Base-by-base conservation (phyloP, 2,797 vertebrate genomes). In the Myripristis murdjan region DNA sequence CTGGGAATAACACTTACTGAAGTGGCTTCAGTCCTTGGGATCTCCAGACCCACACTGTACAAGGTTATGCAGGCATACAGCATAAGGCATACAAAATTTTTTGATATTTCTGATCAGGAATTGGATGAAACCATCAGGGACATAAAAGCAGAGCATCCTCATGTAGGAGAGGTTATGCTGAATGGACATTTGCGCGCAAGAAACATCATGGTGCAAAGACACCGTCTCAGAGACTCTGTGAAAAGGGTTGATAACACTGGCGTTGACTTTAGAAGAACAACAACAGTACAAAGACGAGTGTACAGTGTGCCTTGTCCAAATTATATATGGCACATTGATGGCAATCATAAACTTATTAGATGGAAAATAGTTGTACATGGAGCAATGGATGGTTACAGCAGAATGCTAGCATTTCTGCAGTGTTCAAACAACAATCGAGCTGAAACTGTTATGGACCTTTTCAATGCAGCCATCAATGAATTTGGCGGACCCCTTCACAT, bases 141-240 rank as follows among this genome's bases (percentile, higher is more conserved):
- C 15, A 62, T 71, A 20, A 77, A 72, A 71, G 26, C 62, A 54
- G 56, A 62, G 18, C 75, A 77, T 46, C 75, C 69, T 24, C 43
- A 72, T 72, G 48, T 61, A 23, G 67, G 57, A 54, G 67, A 70
- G 46, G 67, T 70, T n/a, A 70, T 70, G 67, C 67, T 70, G 28
- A 70, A 60, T 49, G 67, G 67, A 33, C 56, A 70, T 70, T 49
- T 70, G 23, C 47, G 57, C 12, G 48, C 67, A 57, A 70, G 44
- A 70, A 54, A 54, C 56, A 62, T 61, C 70, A 56, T 61, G 48
- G 57, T 61, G 12, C 56, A 61, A 39, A 49, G 47, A 61, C 33
- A 35, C n/a, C 46, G 46, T 49, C n/a, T 59, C 28, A 60, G 66
- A 48, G 66, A 69, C 44, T 69, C 66, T n/a, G 15, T 76, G 39